Conservation (phyloP, 2,113 vertebrate species). For the Chinchilla lanigera region DNA sequence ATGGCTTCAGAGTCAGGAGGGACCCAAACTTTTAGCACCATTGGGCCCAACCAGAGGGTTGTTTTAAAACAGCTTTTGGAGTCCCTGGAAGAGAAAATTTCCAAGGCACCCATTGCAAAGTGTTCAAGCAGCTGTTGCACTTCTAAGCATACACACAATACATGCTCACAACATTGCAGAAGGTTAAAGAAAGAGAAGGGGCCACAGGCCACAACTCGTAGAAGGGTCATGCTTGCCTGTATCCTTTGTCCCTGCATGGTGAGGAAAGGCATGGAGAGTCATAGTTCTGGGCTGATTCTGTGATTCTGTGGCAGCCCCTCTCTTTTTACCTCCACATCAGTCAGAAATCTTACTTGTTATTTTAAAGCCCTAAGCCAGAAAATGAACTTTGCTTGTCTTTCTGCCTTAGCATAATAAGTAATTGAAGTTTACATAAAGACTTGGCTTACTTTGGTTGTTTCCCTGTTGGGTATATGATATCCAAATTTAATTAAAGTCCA, state of each 20-base stretch:
- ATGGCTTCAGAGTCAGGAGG: not conserved
- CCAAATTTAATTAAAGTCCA: constrained; percentile 70
- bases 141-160: not conserved
- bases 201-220: too few species aligned
- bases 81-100: not conserved
- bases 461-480: constrained; percentile 35
- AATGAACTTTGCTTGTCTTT: constrained; percentile 57
- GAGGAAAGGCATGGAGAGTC: not conserved
- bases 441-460: constrained; percentile 47
- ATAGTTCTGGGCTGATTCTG: not conserved
- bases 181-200: not conserved
- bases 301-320: not conserved
- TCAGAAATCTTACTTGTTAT: constrained; percentile 28
- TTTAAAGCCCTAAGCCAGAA: constrained; percentile 30
- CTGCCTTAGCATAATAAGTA: constrained; percentile 58
- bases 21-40: not conserved
- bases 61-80: not conserved
- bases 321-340: not conserved
- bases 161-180: not conserved
- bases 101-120: not conserved
- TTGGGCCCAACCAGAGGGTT: not conserved
- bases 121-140: not conserved
- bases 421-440: constrained; percentile 62
- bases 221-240: not conserved
- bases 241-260: not conserved